A percentile compares a stretch with the other conserved stretches of the same genome.
These are phyloP conservation scores for Brachionus angularis DNA, from an alignment of 1,140 invertebrate species.

Conservation along the genomic window DNA sequence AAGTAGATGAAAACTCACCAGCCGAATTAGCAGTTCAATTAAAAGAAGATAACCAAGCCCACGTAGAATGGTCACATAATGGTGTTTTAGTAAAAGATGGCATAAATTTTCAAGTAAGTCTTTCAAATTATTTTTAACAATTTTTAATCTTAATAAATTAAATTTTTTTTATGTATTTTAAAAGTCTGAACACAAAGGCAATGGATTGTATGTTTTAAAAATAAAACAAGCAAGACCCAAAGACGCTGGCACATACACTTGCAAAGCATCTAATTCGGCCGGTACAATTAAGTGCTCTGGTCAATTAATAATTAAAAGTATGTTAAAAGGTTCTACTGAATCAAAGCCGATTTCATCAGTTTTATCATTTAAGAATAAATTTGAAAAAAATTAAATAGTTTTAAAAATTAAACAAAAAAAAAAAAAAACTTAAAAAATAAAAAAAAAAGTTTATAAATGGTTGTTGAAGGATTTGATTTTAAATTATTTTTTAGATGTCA, in stretches of 20 bases:
- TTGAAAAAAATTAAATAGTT: conserved; percentile 41
- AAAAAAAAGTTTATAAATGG: too few species aligned
- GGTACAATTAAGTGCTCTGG: conserved; percentile 80
- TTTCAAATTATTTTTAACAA: too few species aligned
- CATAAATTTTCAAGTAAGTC: conserved; percentile 14
- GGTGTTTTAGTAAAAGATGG: conserved; percentile 26
- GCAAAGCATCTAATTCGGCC: conserved; percentile 78
- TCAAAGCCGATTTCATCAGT: conserved; percentile 40
- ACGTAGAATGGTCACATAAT: conserved; percentile 24
- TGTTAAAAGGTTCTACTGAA: conserved; percentile 44
- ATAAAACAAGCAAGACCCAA: conserved; percentile 49
- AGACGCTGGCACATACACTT: conserved; percentile 86
- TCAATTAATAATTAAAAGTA: conserved; percentile 70
- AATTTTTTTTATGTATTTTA: too few species aligned
- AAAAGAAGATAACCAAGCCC: conserved; percentile 5
- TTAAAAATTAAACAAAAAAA: too few species aligned
- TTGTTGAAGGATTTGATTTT: conserved; percentile 37
- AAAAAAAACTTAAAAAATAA: too few species aligned
- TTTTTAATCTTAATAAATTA: too few species aligned
- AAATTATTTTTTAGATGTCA: too few species aligned
- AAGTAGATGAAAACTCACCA: conserved; percentile 39
- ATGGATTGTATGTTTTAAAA: neutral
- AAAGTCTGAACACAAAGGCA: too few species aligned
- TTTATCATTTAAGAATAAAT: conserved; percentile 30
- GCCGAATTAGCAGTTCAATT: conserved; percentile 17